Percentiles rank a stretch among this genome's conserved stretches.
Evolutionary conservation across 2,888 invertebrate species (phyloP).

Genomic region (Plagiodera versicolora): DNA sequence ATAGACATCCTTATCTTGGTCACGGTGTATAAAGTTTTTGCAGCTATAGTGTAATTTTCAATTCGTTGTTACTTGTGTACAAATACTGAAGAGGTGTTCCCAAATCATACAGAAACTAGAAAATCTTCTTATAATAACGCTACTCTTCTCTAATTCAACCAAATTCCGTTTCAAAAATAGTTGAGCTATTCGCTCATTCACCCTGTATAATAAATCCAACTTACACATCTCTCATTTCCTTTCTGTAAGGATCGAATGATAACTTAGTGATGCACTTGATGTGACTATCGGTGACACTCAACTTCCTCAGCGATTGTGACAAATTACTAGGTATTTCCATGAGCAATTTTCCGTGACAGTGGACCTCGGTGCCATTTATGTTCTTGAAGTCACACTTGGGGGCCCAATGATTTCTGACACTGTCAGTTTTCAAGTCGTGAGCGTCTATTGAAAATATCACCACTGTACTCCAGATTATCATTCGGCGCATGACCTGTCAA

Average conservation of each 20-base stretch:
- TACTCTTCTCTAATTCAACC: too few species aligned
- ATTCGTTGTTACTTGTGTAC: too few species aligned
- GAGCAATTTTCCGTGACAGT: conserved; percentile 46
- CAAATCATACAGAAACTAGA: too few species aligned
- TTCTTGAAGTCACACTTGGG: conserved; percentile 32
- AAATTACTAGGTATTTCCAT: conserved; percentile 46
- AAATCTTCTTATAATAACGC: too few species aligned
- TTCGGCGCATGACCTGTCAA: conserved; percentile 30
- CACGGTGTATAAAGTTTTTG: too few species aligned
- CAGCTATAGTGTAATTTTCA: too few species aligned
- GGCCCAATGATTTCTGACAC: conserved; percentile 3
- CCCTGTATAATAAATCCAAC: conserved; percentile 35
- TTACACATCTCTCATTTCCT: conserved; percentile 52
- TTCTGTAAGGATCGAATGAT: conserved; percentile 48
- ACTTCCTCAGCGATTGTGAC: conserved; percentile 41
- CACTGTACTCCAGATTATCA: conserved; percentile 18
- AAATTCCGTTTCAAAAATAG: too few species aligned
- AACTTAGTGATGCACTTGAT: conserved; percentile 43
- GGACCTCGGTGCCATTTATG: conserved; percentile 34
- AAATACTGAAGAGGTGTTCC: too few species aligned
- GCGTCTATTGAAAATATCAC: conserved; percentile 14
- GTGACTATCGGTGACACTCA: conserved; percentile 50
- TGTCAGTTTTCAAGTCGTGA: neutral
- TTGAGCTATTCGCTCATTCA: too few species aligned
- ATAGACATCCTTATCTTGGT: too few species aligned